Base-by-base conservation (phyloP, 2,797 vertebrate genomes). In the Chelidonichthys spinosus region DNA sequence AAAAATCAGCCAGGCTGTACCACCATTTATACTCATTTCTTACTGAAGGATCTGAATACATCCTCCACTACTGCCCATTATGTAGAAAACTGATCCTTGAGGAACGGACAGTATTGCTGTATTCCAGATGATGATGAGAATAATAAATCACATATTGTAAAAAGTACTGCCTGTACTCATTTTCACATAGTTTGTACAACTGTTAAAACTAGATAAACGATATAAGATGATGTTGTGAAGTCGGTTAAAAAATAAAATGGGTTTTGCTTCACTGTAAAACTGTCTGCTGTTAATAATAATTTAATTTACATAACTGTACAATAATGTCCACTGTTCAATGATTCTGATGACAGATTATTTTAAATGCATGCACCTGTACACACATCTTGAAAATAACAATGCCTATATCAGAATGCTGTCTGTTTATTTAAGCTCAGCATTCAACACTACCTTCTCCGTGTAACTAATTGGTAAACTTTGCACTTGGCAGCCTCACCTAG, bases 141-240 rank as follows among this genome's bases (percentile, higher is more conserved):
- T n/a, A 47, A 50, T 44, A 17, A 74, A 15, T 17, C 11, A 14
- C 14, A 35, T 14, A 18, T 33, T 39, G 49, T 61, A 56, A 3
- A 42, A 42, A 58, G 5, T 46, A 47, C 0, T 11, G 15, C 47
- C 59, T 52, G 50, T 52, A 25, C 25, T 25, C 25, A 25, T 25
- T 25, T 25, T 32, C 25, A 25, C 43, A 44, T 13, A 44, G 43
- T 5, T 13, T 44, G 14, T 9, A 50, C 18, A 25, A 50, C 7
- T 42, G 66, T 25, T 25, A 25, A 25, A 25, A 25, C 25, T 25
- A 25, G 25, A 25, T 25, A 25, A 25, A 25, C 25, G 25, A 25
- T 25, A 25, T 25, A 25, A 76, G 74, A 83, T 78, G 78, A 62
- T 68, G 55, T 46, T 59, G 73, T 43, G 52, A 60, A 59, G 25